A percentile compares a stretch with the other conserved stretches of the same genome.
These are phyloP conservation scores for Geotrypetes seraphini DNA, from an alignment of 2,797 vertebrate genomes.

Conservation along the genomic window DNA sequence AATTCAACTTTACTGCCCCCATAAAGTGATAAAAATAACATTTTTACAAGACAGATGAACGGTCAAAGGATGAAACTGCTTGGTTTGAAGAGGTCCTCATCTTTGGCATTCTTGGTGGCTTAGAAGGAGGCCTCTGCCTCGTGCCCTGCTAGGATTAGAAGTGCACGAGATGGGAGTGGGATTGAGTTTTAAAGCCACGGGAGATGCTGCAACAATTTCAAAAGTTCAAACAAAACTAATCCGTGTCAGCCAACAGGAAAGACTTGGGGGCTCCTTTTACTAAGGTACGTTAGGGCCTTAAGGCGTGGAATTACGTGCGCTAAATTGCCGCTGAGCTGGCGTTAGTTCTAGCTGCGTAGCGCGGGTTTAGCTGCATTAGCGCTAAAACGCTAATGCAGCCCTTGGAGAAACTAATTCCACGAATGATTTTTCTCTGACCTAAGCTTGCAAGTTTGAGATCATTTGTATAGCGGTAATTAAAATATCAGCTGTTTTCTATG, in stretches of 20 bases:
- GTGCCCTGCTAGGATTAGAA: conserved; percentile 66
- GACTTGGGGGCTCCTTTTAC: too few species aligned
- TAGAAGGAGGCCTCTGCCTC: conserved; percentile 10
- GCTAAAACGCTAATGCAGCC: too few species aligned
- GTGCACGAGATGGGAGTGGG: conserved; percentile 65
- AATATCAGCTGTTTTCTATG: too few species aligned
- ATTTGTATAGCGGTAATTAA: background rate
- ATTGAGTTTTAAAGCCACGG: conserved; percentile 63
- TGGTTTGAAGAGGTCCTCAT: background rate
- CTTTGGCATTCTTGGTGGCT: background rate
- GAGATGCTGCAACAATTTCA: conserved; percentile 45
- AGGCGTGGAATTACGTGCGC: too few species aligned
- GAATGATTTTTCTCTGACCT: too few species aligned
- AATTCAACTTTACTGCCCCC: conserved; percentile 21
- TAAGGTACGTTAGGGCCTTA: too few species aligned
- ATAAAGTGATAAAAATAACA: conserved; percentile 38
- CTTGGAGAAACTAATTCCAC: background rate
- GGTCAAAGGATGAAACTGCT: background rate
- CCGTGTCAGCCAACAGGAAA: conserved; percentile 10
- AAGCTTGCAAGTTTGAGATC: too few species aligned
- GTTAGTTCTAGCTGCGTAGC: too few species aligned
- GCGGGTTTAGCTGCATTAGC: too few species aligned
- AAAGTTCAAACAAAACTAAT: conserved; percentile 15
- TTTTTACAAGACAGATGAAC: conserved; percentile 12
- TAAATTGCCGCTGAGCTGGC: too few species aligned